Percentiles rank a stretch among this genome's conserved stretches.
Evolutionary conservation across 2,888 invertebrate genomes (phyloP).

Genomic region (Meiosimyza platycephala): DNA sequence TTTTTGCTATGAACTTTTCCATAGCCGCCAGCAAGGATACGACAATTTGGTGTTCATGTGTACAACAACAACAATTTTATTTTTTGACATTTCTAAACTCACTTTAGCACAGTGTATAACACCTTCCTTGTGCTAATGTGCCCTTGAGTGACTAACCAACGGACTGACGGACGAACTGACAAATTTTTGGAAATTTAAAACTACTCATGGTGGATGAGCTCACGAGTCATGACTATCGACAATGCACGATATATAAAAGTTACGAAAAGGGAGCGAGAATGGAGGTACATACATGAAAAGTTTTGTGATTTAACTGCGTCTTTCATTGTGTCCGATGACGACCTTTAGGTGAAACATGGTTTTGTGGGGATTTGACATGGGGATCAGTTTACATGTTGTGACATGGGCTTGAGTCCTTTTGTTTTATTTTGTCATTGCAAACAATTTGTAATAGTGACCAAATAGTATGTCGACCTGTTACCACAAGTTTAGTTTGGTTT

Average conservation of each 20-base stretch:
- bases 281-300: neutral
- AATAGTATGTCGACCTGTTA: neutral
- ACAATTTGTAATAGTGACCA: neutral
- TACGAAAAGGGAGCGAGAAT: neutral
- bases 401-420: conserved; percentile 4
- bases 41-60: neutral
- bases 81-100: too few species aligned
- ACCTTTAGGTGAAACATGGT: conserved; percentile 39
- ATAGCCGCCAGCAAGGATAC: neutral
- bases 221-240: neutral
- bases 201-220: conserved; percentile 32
- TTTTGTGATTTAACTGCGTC: conserved; percentile 7
- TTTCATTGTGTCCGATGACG: neutral
- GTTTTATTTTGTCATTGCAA: neutral
- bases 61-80: neutral
- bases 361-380: conserved; percentile 35
- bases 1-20: neutral
- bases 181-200: conserved; percentile 59
- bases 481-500: conserved; percentile 1
- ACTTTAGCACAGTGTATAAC: too few species aligned
- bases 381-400: conserved; percentile 7
- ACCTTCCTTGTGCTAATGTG: too few species aligned
- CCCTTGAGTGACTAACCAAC: conserved; percentile 14
- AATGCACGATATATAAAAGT: too few species aligned
- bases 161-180: conserved; percentile 57